Conservation (phyloP, 2,113 vertebrate genomes). For the Otocyon megalotis region DNA sequence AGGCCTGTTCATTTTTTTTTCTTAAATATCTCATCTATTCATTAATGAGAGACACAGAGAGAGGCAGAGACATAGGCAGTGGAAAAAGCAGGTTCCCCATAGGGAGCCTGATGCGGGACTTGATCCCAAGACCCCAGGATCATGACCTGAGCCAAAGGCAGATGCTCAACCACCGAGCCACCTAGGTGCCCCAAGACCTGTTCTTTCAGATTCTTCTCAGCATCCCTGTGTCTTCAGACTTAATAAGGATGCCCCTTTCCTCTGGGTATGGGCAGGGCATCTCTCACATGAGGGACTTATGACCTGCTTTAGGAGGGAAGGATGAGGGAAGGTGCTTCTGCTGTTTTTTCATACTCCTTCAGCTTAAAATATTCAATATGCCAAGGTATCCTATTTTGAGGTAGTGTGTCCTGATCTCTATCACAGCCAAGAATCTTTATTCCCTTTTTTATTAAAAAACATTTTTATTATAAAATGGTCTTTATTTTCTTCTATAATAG, state of each 20-base stretch:
- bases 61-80: too few species aligned
- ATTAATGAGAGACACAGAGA: too few species aligned
- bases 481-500: not conserved
- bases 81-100: too few species aligned
- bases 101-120: too few species aligned
- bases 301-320: not conserved
- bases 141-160: too few species aligned
- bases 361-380: not conserved
- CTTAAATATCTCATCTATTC: too few species aligned
- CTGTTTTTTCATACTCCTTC: not conserved
- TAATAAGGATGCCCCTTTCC: not conserved
- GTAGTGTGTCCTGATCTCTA: not conserved
- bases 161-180: too few species aligned
- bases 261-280: not conserved
- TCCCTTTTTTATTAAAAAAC: not conserved
- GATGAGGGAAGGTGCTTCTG: not conserved
- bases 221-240: not conserved
- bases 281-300: not conserved
- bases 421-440: not conserved
- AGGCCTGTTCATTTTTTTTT: not conserved
- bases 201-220: slow-evolving; percentile 16
- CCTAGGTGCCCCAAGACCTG: not conserved
- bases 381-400: not conserved
- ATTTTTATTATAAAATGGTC: slow-evolving; percentile 5
- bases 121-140: too few species aligned